Conservation (phyloP, 1,140 invertebrate genomes). For the Hyposmocoma kahamanoa region DNA sequence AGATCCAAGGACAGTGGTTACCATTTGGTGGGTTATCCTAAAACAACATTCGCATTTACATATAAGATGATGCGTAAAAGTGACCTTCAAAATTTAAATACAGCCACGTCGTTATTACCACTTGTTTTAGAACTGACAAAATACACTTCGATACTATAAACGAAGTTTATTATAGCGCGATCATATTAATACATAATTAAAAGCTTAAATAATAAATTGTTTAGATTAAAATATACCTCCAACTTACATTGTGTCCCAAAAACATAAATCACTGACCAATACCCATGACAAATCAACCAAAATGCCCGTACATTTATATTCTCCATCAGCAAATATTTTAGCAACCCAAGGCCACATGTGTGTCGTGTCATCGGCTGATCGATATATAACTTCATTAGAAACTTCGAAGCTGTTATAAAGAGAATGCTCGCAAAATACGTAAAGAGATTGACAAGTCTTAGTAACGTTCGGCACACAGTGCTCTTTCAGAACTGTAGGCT, state of each 20-base stretch:
- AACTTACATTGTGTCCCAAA: slow-evolving; percentile 71
- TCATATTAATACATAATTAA: too few species aligned
- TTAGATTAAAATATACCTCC: too few species aligned
- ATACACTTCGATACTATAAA: too few species aligned
- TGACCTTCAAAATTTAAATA: too few species aligned
- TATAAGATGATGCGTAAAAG: too few species aligned
- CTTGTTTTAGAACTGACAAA: too few species aligned
- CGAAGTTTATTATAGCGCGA: too few species aligned
- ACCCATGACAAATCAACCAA: slow-evolving; percentile 79
- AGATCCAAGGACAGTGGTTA: slow-evolving; percentile 79
- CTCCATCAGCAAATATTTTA: slow-evolving; percentile 79
- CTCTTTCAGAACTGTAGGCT: slow-evolving; percentile 49
- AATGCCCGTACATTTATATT: slow-evolving; percentile 78
- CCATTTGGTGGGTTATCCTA: slow-evolving; percentile 76
- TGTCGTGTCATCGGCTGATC: slow-evolving; percentile 12
- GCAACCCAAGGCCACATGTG: slow-evolving; percentile 79
- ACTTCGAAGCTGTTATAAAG: slow-evolving; percentile 35
- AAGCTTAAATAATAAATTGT: too few species aligned
- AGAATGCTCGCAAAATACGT: slow-evolving; percentile 47
- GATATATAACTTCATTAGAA: slow-evolving; percentile 18
- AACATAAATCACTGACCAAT: slow-evolving; percentile 75
- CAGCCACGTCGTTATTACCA: too few species aligned
- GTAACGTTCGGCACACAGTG: slow-evolving; percentile 57
- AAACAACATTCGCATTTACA: too few species aligned
- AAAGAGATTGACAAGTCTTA: slow-evolving; percentile 58